Evolutionary conservation across 2,888 invertebrate species (phyloP).

Genomic region (Aquatica leii): DNA sequence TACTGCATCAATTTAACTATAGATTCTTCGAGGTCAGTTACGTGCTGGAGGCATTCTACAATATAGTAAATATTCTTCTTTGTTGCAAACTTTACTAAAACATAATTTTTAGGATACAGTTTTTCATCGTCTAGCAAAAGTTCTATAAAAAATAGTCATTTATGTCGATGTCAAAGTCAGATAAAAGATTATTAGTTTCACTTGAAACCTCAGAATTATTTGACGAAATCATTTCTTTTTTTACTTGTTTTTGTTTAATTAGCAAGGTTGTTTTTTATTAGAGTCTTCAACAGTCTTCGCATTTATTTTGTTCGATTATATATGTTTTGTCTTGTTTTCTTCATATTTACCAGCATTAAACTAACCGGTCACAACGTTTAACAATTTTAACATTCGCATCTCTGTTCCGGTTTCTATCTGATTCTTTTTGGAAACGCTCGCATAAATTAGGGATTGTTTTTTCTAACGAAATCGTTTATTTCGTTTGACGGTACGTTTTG

Average conservation of each 20-base stretch:
- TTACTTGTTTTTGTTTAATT: conserved; percentile 2
- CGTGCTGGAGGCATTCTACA: too few species aligned
- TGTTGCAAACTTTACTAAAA: background rate
- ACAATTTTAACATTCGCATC: background rate
- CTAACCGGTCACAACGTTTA: background rate
- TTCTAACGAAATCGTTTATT: background rate
- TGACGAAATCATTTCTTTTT: background rate
- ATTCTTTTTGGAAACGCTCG: background rate
- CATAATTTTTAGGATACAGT: background rate
- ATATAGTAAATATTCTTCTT: too few species aligned
- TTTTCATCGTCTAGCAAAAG: background rate
- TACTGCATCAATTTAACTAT: too few species aligned
- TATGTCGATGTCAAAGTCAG: conserved; percentile 1
- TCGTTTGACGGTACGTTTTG: background rate
- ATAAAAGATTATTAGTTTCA: conserved; percentile 1
- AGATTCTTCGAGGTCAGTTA: too few species aligned
- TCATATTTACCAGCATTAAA: conserved; percentile 1
- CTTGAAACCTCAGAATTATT: background rate
- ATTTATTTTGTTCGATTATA: background rate
- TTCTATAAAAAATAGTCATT: background rate
- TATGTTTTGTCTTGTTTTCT: background rate
- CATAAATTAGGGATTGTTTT: background rate
- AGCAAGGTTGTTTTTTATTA: background rate
- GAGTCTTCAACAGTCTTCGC: background rate
- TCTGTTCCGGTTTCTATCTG: background rate